A percentile compares a stretch with the other conserved stretches of the same genome.
Evolutionary conservation across 2,888 invertebrate genomes (phyloP).

Genomic region (Dendrolimus houi): DNA sequence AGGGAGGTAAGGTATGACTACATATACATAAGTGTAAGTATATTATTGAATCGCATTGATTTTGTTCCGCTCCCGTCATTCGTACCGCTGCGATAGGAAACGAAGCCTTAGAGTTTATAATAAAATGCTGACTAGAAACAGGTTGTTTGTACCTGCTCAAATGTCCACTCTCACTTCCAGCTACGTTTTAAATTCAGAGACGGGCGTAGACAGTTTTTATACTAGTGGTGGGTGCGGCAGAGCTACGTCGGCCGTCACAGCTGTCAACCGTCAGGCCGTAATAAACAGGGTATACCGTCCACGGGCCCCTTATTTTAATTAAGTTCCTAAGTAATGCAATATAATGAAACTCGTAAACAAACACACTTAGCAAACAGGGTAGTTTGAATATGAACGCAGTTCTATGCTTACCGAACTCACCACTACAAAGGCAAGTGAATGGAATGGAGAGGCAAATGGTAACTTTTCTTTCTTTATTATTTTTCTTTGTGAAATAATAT

Average conservation of each 20-base stretch:
- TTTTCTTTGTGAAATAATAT: conserved; percentile 14
- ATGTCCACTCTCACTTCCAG: no score
- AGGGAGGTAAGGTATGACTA: no score
- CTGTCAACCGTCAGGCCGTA: conserved; percentile 30
- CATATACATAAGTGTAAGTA: no score
- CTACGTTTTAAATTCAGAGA: no score
- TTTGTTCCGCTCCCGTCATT: no score
- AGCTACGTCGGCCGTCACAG: conserved; percentile 21
- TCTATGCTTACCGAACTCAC: background rate
- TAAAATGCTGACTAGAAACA: no score
- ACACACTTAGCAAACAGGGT: conserved; percentile 15
- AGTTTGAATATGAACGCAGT: conserved; percentile 24
- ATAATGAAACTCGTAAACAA: conserved; percentile 38
- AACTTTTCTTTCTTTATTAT: conserved; percentile 11
- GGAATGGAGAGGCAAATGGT: background rate
- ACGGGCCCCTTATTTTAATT: conserved; percentile 39
- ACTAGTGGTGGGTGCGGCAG: conserved; percentile 14
- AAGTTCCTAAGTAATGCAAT: conserved; percentile 32
- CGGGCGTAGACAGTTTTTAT: conserved; percentile 10
- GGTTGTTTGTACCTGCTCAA: no score
- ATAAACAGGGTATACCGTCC: conserved; percentile 25
- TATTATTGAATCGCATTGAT: no score
- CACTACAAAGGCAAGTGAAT: background rate
- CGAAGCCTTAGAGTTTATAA: no score
- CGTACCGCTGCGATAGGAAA: no score